Base-by-base conservation (phyloP, 2,888 invertebrate species). In the Elegia similella region DNA sequence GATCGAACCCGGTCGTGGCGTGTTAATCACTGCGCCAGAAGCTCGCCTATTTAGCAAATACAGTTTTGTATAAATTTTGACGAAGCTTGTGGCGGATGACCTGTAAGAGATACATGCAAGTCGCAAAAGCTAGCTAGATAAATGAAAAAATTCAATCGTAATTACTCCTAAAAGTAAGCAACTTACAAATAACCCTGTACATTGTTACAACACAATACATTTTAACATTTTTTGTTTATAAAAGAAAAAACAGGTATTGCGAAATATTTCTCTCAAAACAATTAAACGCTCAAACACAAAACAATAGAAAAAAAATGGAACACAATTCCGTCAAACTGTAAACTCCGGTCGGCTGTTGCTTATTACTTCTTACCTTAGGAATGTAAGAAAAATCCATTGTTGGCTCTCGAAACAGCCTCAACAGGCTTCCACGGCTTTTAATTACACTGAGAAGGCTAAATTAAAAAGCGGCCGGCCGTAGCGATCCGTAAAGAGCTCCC, bases 401-500 rank as follows among this genome's bases (percentile, higher is more conserved):
- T 78, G n/a, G 67, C 62, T 73, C 69, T 79, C 68, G 70, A 82
- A 82, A 79, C 71, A 67, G 71, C 66, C 71, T 68, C 72, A 71
- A 70, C 69, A 73, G 74, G 72, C 76, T 73, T 75, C 78, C 78
- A 72, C 80, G 77, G 83, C 70, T 86, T 86, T 88, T 87, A 88
- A 88, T 88, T 86, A 82, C 81, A 85, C 81, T 80, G 80, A 78
- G 82, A 75, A 80, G 82, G 88, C 82, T 85, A 86, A 86, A 88
- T 89, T 88, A 88, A 89, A 89, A 88, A 82, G 83, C 84, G 80
- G 68, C 80, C 81, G 79, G 63, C 80, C 84, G 77, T 77, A 75
- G n/a, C 46, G 38, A 42, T 44, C 23, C 17, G 54, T 34, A 47
- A 32, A 16, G 29, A 44, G 32, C 23, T n/a, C 53, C 44, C 46